Evolutionary conservation across 1,140 invertebrate genomes (phyloP).

Genomic region (Achatina immaculata): DNA sequence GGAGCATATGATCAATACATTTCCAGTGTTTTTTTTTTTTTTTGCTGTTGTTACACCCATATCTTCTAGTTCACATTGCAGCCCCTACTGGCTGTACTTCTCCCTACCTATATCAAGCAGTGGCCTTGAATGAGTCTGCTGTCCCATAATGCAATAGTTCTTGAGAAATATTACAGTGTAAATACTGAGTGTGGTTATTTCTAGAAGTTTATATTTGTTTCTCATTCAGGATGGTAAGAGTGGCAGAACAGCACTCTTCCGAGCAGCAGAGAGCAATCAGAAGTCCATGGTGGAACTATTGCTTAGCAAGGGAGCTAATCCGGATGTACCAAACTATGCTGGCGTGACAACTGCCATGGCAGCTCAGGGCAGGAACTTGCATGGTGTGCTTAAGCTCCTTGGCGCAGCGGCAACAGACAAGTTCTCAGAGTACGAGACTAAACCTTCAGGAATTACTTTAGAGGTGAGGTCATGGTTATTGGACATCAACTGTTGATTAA

Average conservation of each 20-base stretch:
- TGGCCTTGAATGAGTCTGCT: no score
- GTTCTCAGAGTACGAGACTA: conserved; percentile 9
- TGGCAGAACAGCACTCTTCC: conserved; percentile 63
- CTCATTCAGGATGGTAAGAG: conserved; percentile 67
- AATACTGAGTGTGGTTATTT: no score
- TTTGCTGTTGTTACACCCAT: no score
- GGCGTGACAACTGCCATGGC: conserved; percentile 60
- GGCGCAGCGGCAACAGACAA: conserved; percentile 21
- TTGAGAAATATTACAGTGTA: no score
- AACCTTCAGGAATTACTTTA: background rate
- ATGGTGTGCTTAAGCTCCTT: conserved; percentile 40
- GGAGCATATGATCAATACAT: no score
- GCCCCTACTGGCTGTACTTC: no score
- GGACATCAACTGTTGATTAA: no score
- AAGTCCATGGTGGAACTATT: conserved; percentile 55
- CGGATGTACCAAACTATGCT: conserved; percentile 62
- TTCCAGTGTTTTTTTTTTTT: no score
- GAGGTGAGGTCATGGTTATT: background rate
- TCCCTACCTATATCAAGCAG: no score
- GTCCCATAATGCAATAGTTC: no score
- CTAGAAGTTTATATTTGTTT: no score
- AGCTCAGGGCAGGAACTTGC: conserved; percentile 55
- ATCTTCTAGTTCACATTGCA: no score
- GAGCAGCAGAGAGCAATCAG: conserved; percentile 60
- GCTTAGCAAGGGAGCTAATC: conserved; percentile 50